phyloP scores from a whole-genome alignment of 30 jellyfish, hydroid and myxozoan genomes.

The Clytia hemisphaerica region DNA sequence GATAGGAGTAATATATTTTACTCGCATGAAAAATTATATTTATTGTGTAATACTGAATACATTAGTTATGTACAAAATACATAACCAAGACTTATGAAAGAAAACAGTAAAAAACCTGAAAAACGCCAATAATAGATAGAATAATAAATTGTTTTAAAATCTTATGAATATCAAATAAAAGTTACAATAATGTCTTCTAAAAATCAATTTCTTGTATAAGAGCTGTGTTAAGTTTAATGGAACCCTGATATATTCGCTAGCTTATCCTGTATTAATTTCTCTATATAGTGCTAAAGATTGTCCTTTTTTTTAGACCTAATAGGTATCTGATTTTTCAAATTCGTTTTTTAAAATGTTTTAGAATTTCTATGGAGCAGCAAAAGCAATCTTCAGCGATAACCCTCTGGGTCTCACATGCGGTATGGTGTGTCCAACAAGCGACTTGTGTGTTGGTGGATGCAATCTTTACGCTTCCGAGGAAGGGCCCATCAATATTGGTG shows the following conservation, averaged over 20 bases:
- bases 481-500: slow-evolving; percentile 94
- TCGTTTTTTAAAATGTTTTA: not conserved
- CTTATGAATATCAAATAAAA: no score
- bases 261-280: not conserved
- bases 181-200: no score
- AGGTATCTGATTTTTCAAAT: not conserved
- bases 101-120: not conserved
- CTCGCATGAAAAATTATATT: no score
- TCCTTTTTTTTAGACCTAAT: not conserved
- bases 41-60: not conserved
- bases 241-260: no score
- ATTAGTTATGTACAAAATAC: not conserved
- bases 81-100: not conserved
- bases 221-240: no score
- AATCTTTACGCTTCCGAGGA: slow-evolving; percentile 84
- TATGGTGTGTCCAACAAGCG: slow-evolving; percentile 96
- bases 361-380: slow-evolving; percentile 95
- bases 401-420: slow-evolving; percentile 96
- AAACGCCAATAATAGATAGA: not conserved
- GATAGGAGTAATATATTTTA: no score
- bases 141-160: not conserved
- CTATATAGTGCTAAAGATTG: not conserved
- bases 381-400: slow-evolving; percentile 85
- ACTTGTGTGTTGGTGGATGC: slow-evolving; percentile 91
- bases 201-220: no score